These are phyloP conservation scores for Gasterosteus nipponicus DNA, from an alignment of 2,113 vertebrate species.

Conservation along the genomic window DNA sequence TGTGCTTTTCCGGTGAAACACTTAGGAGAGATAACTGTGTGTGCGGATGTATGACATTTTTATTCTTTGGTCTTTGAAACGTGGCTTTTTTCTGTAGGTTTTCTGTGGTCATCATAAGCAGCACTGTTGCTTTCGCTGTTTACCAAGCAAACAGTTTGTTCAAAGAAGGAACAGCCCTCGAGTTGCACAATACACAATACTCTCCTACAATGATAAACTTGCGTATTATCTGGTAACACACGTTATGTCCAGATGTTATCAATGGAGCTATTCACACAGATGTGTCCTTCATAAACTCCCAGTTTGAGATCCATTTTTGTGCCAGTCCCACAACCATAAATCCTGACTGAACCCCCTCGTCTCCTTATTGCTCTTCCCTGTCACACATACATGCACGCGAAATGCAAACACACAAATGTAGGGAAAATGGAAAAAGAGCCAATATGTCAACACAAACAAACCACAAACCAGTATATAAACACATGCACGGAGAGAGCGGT, in stretches of 20 bases:
- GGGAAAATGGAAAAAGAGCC: neutral
- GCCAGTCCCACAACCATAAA: neutral
- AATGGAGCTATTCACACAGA: neutral
- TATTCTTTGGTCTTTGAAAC: neutral
- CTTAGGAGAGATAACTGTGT: neutral
- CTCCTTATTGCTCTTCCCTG: neutral
- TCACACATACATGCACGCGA: neutral
- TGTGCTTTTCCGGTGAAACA: neutral
- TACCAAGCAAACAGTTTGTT: neutral
- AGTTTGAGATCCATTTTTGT: neutral
- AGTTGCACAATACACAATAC: neutral
- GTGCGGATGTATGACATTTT: neutral
- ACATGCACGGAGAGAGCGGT: neutral
- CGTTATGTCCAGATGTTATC: neutral
- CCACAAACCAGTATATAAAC: neutral
- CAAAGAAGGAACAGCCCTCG: neutral
- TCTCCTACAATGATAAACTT: neutral
- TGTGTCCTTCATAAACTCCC: neutral
- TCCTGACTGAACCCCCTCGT: neutral
- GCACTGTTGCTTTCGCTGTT: neutral
- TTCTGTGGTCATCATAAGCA: neutral
- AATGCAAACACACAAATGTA: neutral
- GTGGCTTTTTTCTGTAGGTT: neutral
- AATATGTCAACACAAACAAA: constrained; percentile 7
- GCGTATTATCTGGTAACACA: neutral